Conservation (phyloP, 2,113 vertebrate species). For the Hirundichthys speculiger region DNA sequence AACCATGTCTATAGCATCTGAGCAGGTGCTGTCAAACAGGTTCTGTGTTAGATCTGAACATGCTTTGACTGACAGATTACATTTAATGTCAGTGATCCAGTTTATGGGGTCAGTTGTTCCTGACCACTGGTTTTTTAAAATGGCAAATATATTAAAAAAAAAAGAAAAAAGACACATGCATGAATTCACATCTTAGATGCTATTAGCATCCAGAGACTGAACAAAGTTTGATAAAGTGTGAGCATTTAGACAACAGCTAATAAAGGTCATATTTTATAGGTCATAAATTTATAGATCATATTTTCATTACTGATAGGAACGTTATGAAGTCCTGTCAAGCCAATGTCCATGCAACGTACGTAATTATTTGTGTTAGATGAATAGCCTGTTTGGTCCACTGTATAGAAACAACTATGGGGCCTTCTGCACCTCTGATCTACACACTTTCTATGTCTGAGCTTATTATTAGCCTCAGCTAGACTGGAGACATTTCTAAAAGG, state of each 20-base stretch:
- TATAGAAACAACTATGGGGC: conserved; percentile 10
- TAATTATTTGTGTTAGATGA: conserved; percentile 9
- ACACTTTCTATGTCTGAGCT: conserved; percentile 47
- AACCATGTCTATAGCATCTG: no score
- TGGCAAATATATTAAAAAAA: conserved; percentile 30
- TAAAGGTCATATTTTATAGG: no score
- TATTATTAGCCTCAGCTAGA: conserved; percentile 66
- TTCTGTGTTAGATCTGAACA: neutral
- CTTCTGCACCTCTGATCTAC: conserved; percentile 31
- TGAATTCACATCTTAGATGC: conserved; percentile 31
- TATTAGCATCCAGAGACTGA: conserved; percentile 2
- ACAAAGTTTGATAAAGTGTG: neutral
- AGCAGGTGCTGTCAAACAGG: neutral
- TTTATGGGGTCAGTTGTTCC: conserved; percentile 49
- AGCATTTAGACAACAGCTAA: neutral
- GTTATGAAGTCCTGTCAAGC: neutral
- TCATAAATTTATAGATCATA: neutral
- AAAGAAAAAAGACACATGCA: conserved; percentile 40
- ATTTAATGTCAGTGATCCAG: conserved; percentile 34
- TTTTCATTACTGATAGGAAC: conserved; percentile 20
- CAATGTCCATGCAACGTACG: neutral
- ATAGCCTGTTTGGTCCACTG: conserved; percentile 4
- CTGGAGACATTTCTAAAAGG: conserved; percentile 25
- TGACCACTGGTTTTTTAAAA: conserved; percentile 46
- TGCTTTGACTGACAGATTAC: neutral